Conservation (phyloP, 2,888 invertebrate species). For the Epinotia ramella region DNA sequence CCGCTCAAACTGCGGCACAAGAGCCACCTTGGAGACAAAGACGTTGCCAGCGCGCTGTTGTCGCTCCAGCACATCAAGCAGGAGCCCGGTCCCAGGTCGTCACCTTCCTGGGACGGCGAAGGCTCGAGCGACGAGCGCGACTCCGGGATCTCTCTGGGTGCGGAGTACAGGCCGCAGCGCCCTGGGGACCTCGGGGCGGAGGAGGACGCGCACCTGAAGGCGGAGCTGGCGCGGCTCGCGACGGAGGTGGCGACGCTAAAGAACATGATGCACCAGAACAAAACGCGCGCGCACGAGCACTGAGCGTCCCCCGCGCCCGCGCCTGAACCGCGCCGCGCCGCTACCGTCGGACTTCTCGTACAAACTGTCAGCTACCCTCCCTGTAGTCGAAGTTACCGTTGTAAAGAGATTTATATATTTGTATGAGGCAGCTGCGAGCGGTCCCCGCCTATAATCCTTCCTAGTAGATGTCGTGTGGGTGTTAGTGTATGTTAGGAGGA, state of each 20-base stretch:
- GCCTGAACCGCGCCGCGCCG: conserved; percentile 64
- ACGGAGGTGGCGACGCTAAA: conserved; percentile 96
- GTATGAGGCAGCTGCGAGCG: conserved; percentile 80
- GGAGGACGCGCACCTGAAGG: conserved; percentile 91
- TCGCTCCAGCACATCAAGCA: conserved; percentile 94
- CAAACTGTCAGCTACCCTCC: conserved; percentile 75
- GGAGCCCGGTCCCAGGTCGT: conserved; percentile 92
- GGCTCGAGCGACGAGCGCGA: conserved; percentile 96
- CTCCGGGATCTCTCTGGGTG: conserved; percentile 94
- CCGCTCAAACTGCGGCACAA: conserved; percentile 97
- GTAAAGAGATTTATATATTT: conserved; percentile 77
- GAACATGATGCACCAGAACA: conserved; percentile 90
- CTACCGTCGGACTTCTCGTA: conserved; percentile 65
- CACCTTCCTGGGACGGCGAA: conserved; percentile 94
- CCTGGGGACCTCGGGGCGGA: conserved; percentile 81
- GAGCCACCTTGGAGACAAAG: conserved; percentile 95
- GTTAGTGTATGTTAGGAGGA: conserved; percentile 57
- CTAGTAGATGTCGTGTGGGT: conserved; percentile 78
- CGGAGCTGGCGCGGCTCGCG: conserved; percentile 94
- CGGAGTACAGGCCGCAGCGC: conserved; percentile 85
- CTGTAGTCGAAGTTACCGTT: conserved; percentile 80
- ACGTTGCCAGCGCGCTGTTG: conserved; percentile 93
- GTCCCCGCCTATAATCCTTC: conserved; percentile 80
- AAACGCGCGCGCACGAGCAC: conserved; percentile 78
- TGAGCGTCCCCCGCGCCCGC: conserved; percentile 65